Evolutionary conservation across 2,113 vertebrate species (phyloP), one percentile per base, ranked within the genome.

Genomic region (Rhodinocichla rosea): DNA sequence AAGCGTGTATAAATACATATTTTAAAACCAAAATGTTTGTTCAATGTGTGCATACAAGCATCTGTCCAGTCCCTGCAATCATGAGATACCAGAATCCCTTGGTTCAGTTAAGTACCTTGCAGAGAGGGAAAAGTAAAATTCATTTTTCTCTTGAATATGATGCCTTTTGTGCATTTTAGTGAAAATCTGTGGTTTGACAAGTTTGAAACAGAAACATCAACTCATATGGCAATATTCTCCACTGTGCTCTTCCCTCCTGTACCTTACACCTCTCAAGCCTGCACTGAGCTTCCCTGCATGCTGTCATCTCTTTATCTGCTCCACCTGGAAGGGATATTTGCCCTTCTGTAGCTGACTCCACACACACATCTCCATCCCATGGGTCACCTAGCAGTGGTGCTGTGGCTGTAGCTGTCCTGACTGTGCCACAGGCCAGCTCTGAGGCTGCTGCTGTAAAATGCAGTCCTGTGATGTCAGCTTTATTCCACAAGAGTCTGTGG

Each of bases 271-370:
- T 42, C 33, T 2, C 1, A 5, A 63, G 7, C 18, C 40, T 87
- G 56, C 35, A 16, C 21, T 87, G 83, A 82, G 33, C 23, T 85
- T 68, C n/a, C 44, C 39, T 55, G 2, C 2, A 0, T 40, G 16
- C 17, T 1, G 0, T 13, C 10, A 13, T 45, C 10, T 23, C 44
- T 55, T 50, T 9, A 6, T 15, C 32, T 70, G 13, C 5, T 37
- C 6, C 10, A 9, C 13, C 24, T 87, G 75, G 13, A 6, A 40
- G 17, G 57, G 57, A 6, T 35, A 8, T 26, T 55, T 15, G 26
- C 32, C 26, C 13, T 70, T 75, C 65, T 13, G 4, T 4, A 68
- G 27, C 26, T 45, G 28, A 27, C 22, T 75, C 33, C 55, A 20
- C 11, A 10, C 6, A 3, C 10, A 6, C 1, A 1, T 49, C 55